Base-by-base conservation (phyloP, 1,140 invertebrate genomes). In the Ectropis grisescens region DNA sequence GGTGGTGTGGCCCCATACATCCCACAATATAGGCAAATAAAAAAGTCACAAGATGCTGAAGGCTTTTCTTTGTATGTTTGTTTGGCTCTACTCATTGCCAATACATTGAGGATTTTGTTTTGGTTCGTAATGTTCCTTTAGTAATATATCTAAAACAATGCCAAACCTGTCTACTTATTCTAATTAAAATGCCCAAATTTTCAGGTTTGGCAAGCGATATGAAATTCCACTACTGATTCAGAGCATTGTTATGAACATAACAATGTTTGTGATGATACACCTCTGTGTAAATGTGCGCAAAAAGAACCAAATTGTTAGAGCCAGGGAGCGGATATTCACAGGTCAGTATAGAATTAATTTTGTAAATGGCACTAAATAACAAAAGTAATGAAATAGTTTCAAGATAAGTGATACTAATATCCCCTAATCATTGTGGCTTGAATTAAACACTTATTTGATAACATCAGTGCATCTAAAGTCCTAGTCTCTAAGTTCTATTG, bases 61-160 rank as follows among this genome's bases (percentile, higher is more conserved):
- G 98, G 98, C 2, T 99, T 99, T 83, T 98, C 97, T 0, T 84
- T 97, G 2, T 95, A 96, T 68, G 98, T 99, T 23, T 99, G 98
- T 69, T 84, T 99, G 19, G 92, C 95, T 2, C 86, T 99, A 11
- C 84, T 99, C 16, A 87, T 98, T 66, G 97, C 98, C 23, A 99
- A 99, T 70, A 98, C 95, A 33, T 85, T 99, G 27, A 88, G 98
- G 54, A 98, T 99, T 68, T 84, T 98, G 38, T 99, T 99, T 86
- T 99, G 98, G 98, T 99, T 85, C 87, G 89, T 86, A 43, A n/a
- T 37, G 13, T 44, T n/a, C n/a, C n/a, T n/a, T n/a, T n/a, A n/a
- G n/a, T n/a, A n/a, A n/a, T n/a, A n/a, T n/a, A n/a, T n/a, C n/a
- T n/a, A n/a, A n/a, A n/a, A n/a, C n/a, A n/a, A n/a, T n/a, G n/a